Base-by-base conservation (phyloP, 2,888 invertebrate species). In the Sarcophaga carnaria region DNA sequence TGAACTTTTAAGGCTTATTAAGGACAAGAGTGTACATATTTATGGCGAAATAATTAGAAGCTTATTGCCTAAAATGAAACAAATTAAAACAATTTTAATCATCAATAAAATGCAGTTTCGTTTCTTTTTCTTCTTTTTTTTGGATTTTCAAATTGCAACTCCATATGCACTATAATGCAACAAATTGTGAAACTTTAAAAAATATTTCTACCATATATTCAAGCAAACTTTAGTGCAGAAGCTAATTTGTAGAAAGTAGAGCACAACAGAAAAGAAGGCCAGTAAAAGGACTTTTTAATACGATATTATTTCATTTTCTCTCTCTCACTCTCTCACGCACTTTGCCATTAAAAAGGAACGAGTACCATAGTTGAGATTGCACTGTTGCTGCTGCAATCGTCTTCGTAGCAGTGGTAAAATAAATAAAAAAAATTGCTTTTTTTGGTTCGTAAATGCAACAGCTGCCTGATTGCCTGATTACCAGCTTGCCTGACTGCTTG, bases 391-490 rank as follows among this genome's bases (percentile, higher is more conserved):
- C 2, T 54, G 14, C 54, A 54, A 54, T 54, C 12, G 17, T 17
- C 17, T 12, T 54, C 12, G 54, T 17, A 14, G 17, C 54, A 54
- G 17, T 17, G 17, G 10, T 14, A 54, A 54, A 54, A 54, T 14
- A 17, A 54, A 17, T 12, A 54, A 54, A 54, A 54, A 54, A 54
- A 54, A 54, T 49, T 54, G 59, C 6, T 59, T 59, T 27, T 64
- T 8, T 67, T 45, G 45, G 14, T 54, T 25, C 20, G 63, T 17
- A 83, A 72, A 69, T 70, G 83, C 77, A 80, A 77, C 80, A 80
- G 74, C 77, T 82, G 85, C 66, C 70, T 62, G 14, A 14, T 49
- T 14, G 49, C 49, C 49, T 14, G 54, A 12, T 17, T 54, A 17
- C 14, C 54, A 54, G 4, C 14, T 6, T 2, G 14, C 3, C 14